Conservation (phyloP, 2,888 invertebrate species). For the Nomada fucata region DNA sequence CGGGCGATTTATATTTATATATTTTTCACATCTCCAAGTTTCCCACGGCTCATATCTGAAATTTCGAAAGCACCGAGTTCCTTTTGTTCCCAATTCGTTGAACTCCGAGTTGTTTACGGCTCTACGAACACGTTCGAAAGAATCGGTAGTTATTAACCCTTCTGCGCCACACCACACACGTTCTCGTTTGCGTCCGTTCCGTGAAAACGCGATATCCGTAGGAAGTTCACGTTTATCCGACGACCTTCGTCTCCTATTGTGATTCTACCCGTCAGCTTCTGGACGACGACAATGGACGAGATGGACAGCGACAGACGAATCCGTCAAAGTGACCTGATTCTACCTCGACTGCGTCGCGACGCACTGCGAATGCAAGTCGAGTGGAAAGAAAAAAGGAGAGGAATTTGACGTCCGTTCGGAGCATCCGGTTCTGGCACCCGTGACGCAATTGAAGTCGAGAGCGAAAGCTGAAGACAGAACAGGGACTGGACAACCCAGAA, state of each 20-base stretch:
- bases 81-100: no score
- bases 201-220: neutral
- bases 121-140: no score
- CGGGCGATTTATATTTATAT: no score
- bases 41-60: neutral
- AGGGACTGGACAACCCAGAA: slow-evolving; percentile 36
- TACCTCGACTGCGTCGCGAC: slow-evolving; percentile 72
- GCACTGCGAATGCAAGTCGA: slow-evolving; percentile 72
- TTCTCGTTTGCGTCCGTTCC: neutral
- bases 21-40: no score
- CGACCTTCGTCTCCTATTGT: slow-evolving; percentile 47
- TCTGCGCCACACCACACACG: no score
- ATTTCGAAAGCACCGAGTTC: neutral
- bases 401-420: slow-evolving; percentile 78
- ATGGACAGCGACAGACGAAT: slow-evolving; percentile 47
- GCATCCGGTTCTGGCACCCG: slow-evolving; percentile 75
- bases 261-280: slow-evolving; percentile 42
- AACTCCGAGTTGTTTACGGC: no score
- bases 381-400: slow-evolving; percentile 64
- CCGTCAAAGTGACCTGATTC: slow-evolving; percentile 69
- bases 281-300: slow-evolving; percentile 30
- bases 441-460: slow-evolving; percentile 61
- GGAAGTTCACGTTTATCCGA: slow-evolving; percentile 21
- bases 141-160: no score
- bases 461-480: slow-evolving; percentile 63